Percentiles rank a stretch among this genome's conserved stretches.
phyloP scores from a whole-genome alignment of 2,797 vertebrate genomes.

The Halcyon leucocephala region DNA sequence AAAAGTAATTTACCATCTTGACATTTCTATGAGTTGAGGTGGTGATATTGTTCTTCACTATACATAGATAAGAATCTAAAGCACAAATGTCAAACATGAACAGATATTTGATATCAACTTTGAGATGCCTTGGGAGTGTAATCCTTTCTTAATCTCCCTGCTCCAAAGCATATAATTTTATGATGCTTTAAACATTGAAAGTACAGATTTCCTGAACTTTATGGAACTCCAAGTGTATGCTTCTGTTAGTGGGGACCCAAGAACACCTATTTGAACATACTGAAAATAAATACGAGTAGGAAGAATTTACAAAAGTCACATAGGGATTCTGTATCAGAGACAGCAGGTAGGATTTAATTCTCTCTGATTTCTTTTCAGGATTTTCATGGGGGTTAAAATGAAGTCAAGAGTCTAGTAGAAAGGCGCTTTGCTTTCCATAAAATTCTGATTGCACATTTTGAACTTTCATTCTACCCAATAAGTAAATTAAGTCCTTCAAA shows the following conservation, averaged over 20 bases:
- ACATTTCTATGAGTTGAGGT: neutral
- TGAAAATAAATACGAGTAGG: neutral
- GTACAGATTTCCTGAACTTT: neutral
- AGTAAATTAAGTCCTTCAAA: neutral
- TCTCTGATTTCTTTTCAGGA: neutral
- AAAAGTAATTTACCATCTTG: neutral
- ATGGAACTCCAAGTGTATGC: neutral
- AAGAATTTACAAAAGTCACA: accelerated
- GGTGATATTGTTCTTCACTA: neutral
- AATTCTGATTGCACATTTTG: neutral
- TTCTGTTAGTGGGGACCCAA: neutral
- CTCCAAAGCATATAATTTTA: neutral
- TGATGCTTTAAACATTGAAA: neutral
- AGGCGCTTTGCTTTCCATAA: neutral
- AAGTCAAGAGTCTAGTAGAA: neutral
- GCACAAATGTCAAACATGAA: neutral
- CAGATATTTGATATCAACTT: neutral
- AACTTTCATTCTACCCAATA: neutral
- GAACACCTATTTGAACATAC: neutral
- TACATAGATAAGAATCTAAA: neutral
- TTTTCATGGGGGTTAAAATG: neutral
- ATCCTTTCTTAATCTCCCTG: neutral
- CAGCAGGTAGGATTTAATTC: neutral
- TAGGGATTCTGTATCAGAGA: neutral
- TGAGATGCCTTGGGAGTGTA: neutral